These are phyloP conservation scores for Ormyrus labotus DNA, from an alignment of 2,888 invertebrate genomes.

Conservation along the genomic window DNA sequence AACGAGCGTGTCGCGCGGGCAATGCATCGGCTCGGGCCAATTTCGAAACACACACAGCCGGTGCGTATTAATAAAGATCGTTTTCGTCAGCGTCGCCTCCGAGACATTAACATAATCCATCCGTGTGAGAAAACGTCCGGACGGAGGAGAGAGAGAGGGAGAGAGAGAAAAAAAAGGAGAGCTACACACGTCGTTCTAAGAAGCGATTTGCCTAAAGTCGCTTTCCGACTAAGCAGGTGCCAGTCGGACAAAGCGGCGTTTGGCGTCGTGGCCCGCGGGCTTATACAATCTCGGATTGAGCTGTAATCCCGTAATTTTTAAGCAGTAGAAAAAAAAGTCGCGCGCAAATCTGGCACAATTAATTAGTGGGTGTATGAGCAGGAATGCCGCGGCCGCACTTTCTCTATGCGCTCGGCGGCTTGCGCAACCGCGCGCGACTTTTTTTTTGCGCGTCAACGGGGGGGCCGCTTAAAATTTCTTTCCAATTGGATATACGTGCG, in stretches of 20 bases:
- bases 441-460: too few species aligned
- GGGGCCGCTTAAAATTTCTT: too few species aligned
- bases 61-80: conserved; percentile 34
- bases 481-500: too few species aligned
- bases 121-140: conserved; percentile 33
- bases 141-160: neutral
- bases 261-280: too few species aligned
- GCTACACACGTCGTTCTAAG: neutral
- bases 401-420: too few species aligned
- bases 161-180: neutral
- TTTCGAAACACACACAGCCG: conserved; percentile 4
- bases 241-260: neutral
- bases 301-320: too few species aligned
- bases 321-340: too few species aligned
- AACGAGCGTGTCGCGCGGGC: neutral
- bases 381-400: too few species aligned
- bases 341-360: too few species aligned
- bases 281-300: too few species aligned
- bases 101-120: conserved; percentile 50
- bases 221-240: conserved; percentile 28
- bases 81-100: conserved; percentile 9
- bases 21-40: conserved; percentile 41
- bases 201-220: conserved; percentile 47
- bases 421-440: too few species aligned
- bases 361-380: too few species aligned